Base-by-base conservation (phyloP, 2,888 invertebrate species). In the Taenaris catops region DNA sequence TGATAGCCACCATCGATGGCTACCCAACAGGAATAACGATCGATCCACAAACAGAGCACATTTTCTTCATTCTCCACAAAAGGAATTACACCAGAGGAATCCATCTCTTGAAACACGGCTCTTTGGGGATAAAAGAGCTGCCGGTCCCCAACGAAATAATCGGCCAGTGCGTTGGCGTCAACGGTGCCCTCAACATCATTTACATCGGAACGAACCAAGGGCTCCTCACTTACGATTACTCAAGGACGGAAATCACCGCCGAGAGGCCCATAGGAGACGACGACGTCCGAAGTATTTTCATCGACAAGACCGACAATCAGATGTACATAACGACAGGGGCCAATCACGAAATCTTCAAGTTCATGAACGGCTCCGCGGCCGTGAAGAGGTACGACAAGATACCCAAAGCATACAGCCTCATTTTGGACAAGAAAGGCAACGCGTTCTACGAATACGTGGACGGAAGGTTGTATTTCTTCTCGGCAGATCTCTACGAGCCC, bases 151-250 rank as follows among this genome's bases (percentile, higher is more conserved):
- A 84, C 24, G 86, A 86, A 5, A 23, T 80, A 0, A 41, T 54
- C 0, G 83, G 83, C 0, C 86, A 86, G 52, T 84, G 84, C 21
- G 70, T 86, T 0, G 79, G 64, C 0, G 48, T 83, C 1, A 84
- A 86, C 40, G 34, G 47, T 0, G 43, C 38, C 0, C 76, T 53
- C 18, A 75, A 80, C 14, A 40, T 66, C 0, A 68, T 84, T 1
- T 84, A 80, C 18, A 71, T 86, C 1, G 86, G 84, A 0, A 84
- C 84, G 0, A 86, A 83, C 23, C 84, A 81, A 53, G 86, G 86
- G 0, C 34, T 84, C 0, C 57, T 83, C 0, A 71, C 64, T 0
- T 84, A 80, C 9, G 83, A 86, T 41, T 71, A 75, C 49, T 54
- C 68, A 0, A 67, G 65, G 36, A 55, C 65, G 0, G 79, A 74